A percentile compares a stretch with the other conserved stretches of the same genome.
phyloP scores from a whole-genome alignment of 2,113 vertebrate genomes.

The Clupea harengus region DNA sequence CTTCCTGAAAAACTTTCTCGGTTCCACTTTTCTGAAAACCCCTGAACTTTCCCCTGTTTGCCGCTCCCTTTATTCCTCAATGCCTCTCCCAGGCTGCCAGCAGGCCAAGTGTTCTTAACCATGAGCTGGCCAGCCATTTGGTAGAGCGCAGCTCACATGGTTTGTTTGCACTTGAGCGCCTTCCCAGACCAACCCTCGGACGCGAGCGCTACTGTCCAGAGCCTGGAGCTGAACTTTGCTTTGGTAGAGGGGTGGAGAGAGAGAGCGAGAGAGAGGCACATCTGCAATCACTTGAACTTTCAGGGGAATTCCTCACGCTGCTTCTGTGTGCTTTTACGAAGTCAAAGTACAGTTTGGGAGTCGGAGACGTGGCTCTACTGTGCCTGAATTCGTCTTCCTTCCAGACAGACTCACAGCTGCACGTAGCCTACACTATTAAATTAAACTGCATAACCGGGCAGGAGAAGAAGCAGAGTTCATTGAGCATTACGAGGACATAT shows the following conservation, averaged over 20 bases:
- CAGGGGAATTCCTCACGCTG: constrained; percentile 35
- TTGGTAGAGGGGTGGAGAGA: neutral
- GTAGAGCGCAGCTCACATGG: neutral
- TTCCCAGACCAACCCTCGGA: neutral
- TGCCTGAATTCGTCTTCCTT: constrained; percentile 1
- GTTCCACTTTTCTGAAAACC: constrained; percentile 39
- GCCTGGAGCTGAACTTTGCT: neutral
- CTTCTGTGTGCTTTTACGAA: constrained; percentile 26
- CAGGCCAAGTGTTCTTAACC: neutral
- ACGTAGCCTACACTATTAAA: neutral
- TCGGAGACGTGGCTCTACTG: neutral
- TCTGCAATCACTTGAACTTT: constrained; percentile 28
- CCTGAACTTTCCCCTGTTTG: constrained; percentile 35
- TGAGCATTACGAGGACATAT: neutral
- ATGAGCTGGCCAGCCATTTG: neutral
- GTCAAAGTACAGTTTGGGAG: neutral
- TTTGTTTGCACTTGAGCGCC: neutral
- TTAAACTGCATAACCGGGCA: neutral
- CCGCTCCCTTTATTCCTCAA: constrained; percentile 16
- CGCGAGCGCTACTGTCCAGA: neutral
- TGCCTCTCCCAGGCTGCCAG: constrained; percentile 4
- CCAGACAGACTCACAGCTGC: neutral
- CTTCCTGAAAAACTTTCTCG: constrained; percentile 26
- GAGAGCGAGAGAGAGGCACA: constrained; percentile 33
- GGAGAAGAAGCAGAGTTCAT: neutral